phyloP scores from a whole-genome alignment of 1,140 invertebrate genomes.

The Calliphora vicina region DNA sequence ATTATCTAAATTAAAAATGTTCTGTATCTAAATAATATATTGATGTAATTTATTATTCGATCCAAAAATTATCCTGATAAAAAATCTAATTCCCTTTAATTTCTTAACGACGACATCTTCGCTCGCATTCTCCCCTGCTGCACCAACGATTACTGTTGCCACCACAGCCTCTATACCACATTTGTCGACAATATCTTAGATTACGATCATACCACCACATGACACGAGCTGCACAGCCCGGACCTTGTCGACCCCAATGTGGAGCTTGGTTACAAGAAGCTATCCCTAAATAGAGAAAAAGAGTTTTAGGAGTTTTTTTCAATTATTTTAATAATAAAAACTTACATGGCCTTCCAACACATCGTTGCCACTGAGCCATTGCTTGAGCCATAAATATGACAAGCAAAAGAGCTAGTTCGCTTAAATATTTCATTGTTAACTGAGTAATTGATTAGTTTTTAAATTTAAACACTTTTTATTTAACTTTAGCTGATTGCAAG shows the following conservation, averaged over 20 bases:
- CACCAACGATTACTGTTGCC: neutral
- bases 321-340: neutral
- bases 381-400: neutral
- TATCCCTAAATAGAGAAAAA: too few species aligned
- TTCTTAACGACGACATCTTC: neutral
- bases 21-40: too few species aligned
- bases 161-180: neutral
- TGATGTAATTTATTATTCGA: too few species aligned
- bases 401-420: neutral
- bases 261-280: neutral
- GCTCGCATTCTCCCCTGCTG: neutral
- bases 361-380: neutral
- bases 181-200: neutral
- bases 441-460: too few species aligned
- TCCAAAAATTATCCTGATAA: too few species aligned
- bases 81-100: neutral
- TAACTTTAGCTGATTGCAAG: neutral
- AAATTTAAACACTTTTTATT: too few species aligned
- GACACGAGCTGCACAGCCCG: neutral
- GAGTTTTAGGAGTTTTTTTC: too few species aligned
- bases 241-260: neutral
- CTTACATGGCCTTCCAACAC: neutral
- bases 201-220: neutral
- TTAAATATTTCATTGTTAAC: neutral
- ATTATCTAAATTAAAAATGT: too few species aligned